A percentile compares a stretch with the other conserved stretches of the same genome.
phyloP scores from a whole-genome alignment of 2,797 vertebrate species.

The Ptychobarbus kaznakovi region DNA sequence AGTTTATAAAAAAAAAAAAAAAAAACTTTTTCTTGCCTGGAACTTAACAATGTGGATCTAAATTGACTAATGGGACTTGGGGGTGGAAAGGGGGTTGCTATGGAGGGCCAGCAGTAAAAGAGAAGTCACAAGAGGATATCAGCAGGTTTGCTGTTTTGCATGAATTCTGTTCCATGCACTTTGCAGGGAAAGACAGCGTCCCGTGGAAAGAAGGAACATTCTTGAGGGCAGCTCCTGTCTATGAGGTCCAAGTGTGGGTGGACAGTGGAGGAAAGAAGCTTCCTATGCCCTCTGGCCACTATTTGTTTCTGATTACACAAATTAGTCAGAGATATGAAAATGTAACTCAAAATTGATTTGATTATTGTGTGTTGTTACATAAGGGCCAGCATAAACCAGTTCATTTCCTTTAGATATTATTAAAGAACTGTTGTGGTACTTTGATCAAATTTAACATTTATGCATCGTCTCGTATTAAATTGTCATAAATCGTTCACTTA shows the following conservation, averaged over 20 bases:
- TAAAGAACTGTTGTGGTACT: not conserved
- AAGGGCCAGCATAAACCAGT: constrained; percentile 24
- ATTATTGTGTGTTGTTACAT: constrained; percentile 27
- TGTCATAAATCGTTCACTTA: not conserved
- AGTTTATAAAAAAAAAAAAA: not conserved
- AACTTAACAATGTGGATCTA: not conserved
- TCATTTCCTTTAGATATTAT: constrained; percentile 2
- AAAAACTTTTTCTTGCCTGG: not conserved
- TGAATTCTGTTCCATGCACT: constrained; percentile 42
- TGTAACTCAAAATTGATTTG: constrained; percentile 19
- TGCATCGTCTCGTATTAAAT: not conserved
- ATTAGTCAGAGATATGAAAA: constrained; percentile 29
- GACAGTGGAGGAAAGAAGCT: constrained; percentile 37
- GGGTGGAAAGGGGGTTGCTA: not conserved
- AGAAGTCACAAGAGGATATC: constrained; percentile 11
- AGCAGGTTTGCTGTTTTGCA: constrained; percentile 51
- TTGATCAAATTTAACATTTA: not conserved
- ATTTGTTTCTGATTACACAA: constrained; percentile 30
- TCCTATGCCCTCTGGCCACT: constrained; percentile 45
- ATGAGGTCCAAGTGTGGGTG: constrained; percentile 37
- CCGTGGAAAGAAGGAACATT: constrained; percentile 50
- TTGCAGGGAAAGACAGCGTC: constrained; percentile 20
- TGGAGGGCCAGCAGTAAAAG: constrained; percentile 8
- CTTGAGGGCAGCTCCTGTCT: constrained; percentile 12
- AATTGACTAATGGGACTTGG: not conserved